Evolutionary conservation across 2,113 vertebrate genomes (phyloP), one percentile per base, ranked within the genome.

Genomic region (Castor canadensis): DNA sequence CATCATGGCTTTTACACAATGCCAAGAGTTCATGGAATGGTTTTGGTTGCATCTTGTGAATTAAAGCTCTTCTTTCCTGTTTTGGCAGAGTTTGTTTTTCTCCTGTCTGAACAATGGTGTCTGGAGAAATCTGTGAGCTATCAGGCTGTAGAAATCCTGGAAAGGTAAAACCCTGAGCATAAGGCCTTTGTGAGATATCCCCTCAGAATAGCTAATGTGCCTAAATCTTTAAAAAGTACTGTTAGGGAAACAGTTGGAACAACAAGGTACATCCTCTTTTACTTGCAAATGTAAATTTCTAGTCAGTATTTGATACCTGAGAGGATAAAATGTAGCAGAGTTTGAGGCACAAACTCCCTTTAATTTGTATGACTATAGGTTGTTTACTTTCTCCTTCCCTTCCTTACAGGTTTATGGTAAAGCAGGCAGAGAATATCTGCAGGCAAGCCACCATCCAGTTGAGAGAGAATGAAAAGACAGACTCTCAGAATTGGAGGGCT

Each of bases 381-480:
- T 87, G 76, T 71, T 91, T 86, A n/a, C 28, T 56, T 52, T 66
- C 75, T 43, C 20, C 6, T 73, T 83, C 76, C 43, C 35, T 81
- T 86, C 60, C 71, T 97, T 96, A 49, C 75, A 99, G 99, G 98
- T 99, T 99, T 95, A 99, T 99, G 99, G 98, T 99, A 38, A 99
- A 98, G 94, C 98, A 99, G 91, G 95, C 99, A 86, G 98, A 98
- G 43, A 97, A 98, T 80, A 93, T 98, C 89, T 98, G 97, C 45
- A 75, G 66, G 0, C 96, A 96, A 94, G 95, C 95, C 16, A 62
- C 52, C 32, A 3, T 82, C 75, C 97, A 91, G 91, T 47, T 24
- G 86, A 93, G 95, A 67, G 62, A 60, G 9, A 28, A 20, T 6
- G 95, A 80, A 1, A 92, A 92, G 49, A 77, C 67, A 19, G 86